Conservation (phyloP, 2,113 vertebrate genomes). For the Lepisosteus osseus region DNA sequence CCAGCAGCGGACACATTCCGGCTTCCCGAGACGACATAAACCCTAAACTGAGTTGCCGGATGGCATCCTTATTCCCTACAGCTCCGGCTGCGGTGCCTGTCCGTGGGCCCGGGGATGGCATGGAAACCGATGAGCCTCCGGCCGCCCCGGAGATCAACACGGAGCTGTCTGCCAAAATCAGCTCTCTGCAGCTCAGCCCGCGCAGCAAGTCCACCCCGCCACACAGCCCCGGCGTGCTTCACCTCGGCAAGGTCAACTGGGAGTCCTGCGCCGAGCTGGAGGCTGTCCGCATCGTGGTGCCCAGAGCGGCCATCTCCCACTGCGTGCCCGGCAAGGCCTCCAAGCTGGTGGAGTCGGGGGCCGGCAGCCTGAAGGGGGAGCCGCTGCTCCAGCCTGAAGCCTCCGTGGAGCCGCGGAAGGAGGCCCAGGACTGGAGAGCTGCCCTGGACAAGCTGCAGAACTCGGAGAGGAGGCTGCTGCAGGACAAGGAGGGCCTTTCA, state of each 20-base stretch:
- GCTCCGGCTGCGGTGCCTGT: slow-evolving; percentile 61
- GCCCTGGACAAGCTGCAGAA: slow-evolving; percentile 81
- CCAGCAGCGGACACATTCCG: too few species aligned
- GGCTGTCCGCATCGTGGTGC: slow-evolving; percentile 86
- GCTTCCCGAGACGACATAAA: too few species aligned
- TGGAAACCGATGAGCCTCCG: slow-evolving; percentile 82
- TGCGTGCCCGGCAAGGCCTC: slow-evolving; percentile 59
- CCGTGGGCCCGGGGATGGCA: slow-evolving; percentile 90
- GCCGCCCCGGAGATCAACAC: slow-evolving; percentile 55
- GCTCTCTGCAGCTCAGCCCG: slow-evolving; percentile 54
- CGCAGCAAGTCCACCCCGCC: slow-evolving; percentile 50
- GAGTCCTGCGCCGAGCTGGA: slow-evolving; percentile 86
- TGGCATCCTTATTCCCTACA: slow-evolving; percentile 3
- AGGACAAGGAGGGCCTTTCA: slow-evolving; percentile 91
- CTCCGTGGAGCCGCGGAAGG: slow-evolving; percentile 60
- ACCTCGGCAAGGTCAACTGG: slow-evolving; percentile 77
- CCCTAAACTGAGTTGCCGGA: too few species aligned
- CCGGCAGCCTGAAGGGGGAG: slow-evolving; percentile 64
- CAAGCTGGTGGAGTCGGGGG: slow-evolving; percentile 46
- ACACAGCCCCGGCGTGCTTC: slow-evolving; percentile 79
- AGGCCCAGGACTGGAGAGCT: slow-evolving; percentile 73
- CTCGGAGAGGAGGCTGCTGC: slow-evolving; percentile 86
- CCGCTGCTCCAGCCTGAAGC: slow-evolving; percentile 59
- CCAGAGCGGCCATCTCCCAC: slow-evolving; percentile 80
- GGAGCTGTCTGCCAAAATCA: slow-evolving; percentile 33